Percentiles rank a stretch among this genome's conserved stretches.
Conservation (phyloP, 2,888 invertebrate genomes). For the Lasioglossum leucozonium region DNA sequence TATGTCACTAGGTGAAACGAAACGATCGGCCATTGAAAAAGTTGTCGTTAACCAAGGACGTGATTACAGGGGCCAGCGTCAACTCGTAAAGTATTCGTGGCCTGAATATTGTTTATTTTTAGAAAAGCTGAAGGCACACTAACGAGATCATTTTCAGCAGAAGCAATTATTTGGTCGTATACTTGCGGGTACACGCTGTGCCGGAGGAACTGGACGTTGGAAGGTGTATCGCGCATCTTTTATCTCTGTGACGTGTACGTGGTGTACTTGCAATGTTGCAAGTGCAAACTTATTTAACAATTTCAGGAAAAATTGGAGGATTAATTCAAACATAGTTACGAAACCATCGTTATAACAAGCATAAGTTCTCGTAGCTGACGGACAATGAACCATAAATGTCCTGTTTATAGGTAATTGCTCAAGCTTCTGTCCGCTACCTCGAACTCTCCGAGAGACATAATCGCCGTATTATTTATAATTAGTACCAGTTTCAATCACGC, state of each 20-base stretch:
- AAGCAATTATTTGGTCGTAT: not conserved
- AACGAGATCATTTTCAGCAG: not conserved
- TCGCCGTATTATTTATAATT: not conserved
- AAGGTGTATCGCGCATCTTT: not conserved
- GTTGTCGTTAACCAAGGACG: not conserved
- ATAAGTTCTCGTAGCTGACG: not conserved
- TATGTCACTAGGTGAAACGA: slow-evolving; percentile 46
- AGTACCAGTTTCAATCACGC: not conserved
- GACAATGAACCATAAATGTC: not conserved
- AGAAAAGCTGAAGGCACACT: not conserved
- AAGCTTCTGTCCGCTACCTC: not conserved
- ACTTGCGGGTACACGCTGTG: not conserved
- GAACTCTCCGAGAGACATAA: not conserved
- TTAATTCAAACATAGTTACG: not conserved
- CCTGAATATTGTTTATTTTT: slow-evolving; percentile 25
- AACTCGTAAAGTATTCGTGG: slow-evolving; percentile 6
- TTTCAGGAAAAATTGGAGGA: not conserved
- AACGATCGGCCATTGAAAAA: not conserved
- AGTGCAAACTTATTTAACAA: no score
- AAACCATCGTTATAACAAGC: not conserved
- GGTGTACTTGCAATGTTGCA: not conserved
- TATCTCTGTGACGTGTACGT: not conserved
- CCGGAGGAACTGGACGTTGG: not conserved
- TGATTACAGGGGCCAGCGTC: not conserved
- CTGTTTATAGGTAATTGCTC: not conserved